Evolutionary conservation across 1,140 invertebrate species (phyloP).

Genomic region (Drosophila subpulchrella): DNA sequence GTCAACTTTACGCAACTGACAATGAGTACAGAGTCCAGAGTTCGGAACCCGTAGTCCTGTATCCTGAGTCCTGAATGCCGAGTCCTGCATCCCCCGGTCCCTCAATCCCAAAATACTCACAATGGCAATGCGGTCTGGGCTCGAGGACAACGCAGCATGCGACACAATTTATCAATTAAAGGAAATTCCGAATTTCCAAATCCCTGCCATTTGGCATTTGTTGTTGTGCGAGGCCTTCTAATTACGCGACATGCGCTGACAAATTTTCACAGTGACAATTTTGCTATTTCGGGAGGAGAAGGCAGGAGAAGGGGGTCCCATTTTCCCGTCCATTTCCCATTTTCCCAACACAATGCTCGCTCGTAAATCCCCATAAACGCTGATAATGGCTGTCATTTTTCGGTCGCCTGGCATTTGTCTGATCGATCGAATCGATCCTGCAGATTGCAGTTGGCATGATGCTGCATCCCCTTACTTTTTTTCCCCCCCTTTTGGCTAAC

Average conservation of each 20-base stretch:
- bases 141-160: conserved; percentile 67
- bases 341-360: conserved; percentile 42
- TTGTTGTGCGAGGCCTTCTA: conserved; percentile 49
- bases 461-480: conserved; percentile 19
- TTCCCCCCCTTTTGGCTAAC: conserved; percentile 46
- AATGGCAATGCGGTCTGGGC: conserved; percentile 42
- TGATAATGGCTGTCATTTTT: conserved; percentile 77
- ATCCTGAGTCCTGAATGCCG: background rate
- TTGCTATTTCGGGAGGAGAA: no score
- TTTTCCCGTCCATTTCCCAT: conserved; percentile 12
- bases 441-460: conserved; percentile 49
- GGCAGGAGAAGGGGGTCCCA: no score
- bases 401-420: conserved; percentile 58
- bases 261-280: conserved; percentile 53
- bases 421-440: conserved; percentile 35
- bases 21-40: conserved; percentile 26
- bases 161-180: conserved; percentile 78
- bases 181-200: conserved; percentile 9
- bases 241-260: conserved; percentile 71
- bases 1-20: conserved; percentile 76
- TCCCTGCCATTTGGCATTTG: conserved; percentile 23
- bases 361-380: conserved; percentile 74
- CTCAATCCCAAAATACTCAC: conserved; percentile 8
- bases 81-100: background rate
- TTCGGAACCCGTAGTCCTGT: conserved; percentile 10